A percentile compares a stretch with the other conserved stretches of the same genome.
These are phyloP conservation scores for Tamias sibiricus DNA, from an alignment of 2,113 vertebrate genomes.

Conservation along the genomic window DNA sequence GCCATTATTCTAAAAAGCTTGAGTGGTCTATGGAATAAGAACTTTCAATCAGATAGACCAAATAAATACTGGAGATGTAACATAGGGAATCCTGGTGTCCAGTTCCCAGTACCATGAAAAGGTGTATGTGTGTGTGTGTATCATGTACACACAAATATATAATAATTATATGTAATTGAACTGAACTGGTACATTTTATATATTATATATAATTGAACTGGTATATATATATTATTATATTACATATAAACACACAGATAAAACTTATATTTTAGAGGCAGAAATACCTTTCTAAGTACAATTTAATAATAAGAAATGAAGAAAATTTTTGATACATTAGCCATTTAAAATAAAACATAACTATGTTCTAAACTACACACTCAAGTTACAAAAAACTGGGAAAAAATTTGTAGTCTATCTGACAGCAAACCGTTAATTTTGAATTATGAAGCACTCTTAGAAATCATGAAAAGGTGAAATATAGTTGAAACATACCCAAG, in stretches of 20 bases:
- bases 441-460: not conserved
- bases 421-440: not conserved
- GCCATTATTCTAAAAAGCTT: slow-evolving; percentile 23
- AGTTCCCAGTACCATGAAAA: too few species aligned
- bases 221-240: too few species aligned
- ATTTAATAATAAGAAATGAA: slow-evolving; percentile 26
- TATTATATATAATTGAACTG: too few species aligned
- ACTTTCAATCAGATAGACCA: not conserved
- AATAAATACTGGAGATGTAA: not conserved
- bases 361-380: not conserved
- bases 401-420: not conserved
- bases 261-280: slow-evolving; percentile 31
- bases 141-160: too few species aligned
- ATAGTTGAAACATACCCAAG: slow-evolving; percentile 13
- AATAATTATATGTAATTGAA: too few species aligned
- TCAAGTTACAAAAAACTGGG: not conserved
- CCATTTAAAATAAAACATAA: slow-evolving; percentile 33
- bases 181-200: too few species aligned
- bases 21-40: not conserved
- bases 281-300: not conserved
- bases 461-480: slow-evolving; percentile 40
- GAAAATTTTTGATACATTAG: not conserved
- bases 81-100: too few species aligned
- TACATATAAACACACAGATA: not conserved
- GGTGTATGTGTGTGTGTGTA: too few species aligned